Percentiles rank a stretch among this genome's conserved stretches.
Evolutionary conservation across 2,797 vertebrate genomes (phyloP).

Genomic region (Anguilla marmorata): DNA sequence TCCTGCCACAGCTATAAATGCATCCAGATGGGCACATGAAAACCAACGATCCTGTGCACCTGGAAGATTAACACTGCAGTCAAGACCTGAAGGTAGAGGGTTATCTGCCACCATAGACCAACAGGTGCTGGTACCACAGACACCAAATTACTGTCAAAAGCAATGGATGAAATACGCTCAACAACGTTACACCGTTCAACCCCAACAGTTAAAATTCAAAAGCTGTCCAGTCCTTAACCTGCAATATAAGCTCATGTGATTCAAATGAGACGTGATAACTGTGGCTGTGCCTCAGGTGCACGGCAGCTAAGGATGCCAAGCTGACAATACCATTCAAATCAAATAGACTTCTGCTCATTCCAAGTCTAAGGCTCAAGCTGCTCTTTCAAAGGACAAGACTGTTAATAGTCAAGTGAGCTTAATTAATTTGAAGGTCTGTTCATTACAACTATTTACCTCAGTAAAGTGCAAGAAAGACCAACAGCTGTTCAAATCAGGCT

Average conservation of each 20-base stretch:
- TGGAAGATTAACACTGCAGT: slow-evolving; percentile 8
- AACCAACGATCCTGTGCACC: not conserved
- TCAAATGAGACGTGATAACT: not conserved
- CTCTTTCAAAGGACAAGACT: not conserved
- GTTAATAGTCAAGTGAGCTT: not conserved
- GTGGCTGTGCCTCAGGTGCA: not conserved
- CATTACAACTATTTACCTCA: not conserved
- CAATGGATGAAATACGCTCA: not conserved
- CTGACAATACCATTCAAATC: not conserved
- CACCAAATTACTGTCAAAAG: not conserved
- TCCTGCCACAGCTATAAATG: slow-evolving; percentile 17
- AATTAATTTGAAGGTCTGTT: not conserved
- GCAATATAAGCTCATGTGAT: not conserved
- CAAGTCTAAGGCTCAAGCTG: not conserved
- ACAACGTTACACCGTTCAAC: not conserved
- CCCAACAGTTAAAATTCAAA: not conserved
- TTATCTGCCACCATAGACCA: not conserved
- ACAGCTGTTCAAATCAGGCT: not conserved
- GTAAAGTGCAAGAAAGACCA: not conserved
- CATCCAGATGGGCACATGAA: not conserved
- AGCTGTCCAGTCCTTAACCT: not conserved
- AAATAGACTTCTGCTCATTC: not conserved
- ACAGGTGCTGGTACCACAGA: not conserved
- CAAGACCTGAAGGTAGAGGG: not conserved
- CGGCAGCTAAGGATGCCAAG: not conserved